These are phyloP conservation scores for Philhelius pedissequus DNA, from an alignment of 2,888 invertebrate genomes.

Conservation along the genomic window DNA sequence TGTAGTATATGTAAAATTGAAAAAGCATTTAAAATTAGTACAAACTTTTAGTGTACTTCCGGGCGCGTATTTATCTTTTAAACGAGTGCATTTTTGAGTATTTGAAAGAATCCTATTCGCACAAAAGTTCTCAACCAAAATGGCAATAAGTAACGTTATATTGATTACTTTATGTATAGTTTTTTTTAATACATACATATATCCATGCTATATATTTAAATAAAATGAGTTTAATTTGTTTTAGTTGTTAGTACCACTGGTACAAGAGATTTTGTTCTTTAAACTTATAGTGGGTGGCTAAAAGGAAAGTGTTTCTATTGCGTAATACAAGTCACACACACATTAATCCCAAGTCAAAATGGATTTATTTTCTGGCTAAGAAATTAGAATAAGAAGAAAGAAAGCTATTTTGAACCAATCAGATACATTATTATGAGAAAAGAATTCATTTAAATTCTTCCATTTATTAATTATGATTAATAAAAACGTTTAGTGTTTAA, in stretches of 20 bases:
- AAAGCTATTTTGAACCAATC: not conserved
- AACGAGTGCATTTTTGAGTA: conserved; percentile 45
- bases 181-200: not conserved
- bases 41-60: conserved; percentile 45
- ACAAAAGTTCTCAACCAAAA: conserved; percentile 15
- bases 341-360: not conserved
- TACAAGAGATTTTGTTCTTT: not conserved
- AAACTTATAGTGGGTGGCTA: conserved; percentile 14
- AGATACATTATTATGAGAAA: not conserved
- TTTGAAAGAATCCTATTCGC: not conserved
- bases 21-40: conserved; percentile 54
- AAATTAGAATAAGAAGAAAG: not conserved
- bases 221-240: not conserved
- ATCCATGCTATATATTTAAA: not conserved
- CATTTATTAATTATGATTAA: not conserved
- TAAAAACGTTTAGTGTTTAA: not conserved
- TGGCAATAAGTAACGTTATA: conserved; percentile 51
- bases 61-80: conserved; percentile 15
- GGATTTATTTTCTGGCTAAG: not conserved
- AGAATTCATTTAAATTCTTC: not conserved
- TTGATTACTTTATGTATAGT: not conserved
- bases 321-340: conserved; percentile 24
- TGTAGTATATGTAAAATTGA: not conserved
- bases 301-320: conserved; percentile 22
- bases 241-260: conserved; percentile 25